phyloP scores from a whole-genome alignment of 1,140 invertebrate genomes.

The Sinonovacula constricta region DNA sequence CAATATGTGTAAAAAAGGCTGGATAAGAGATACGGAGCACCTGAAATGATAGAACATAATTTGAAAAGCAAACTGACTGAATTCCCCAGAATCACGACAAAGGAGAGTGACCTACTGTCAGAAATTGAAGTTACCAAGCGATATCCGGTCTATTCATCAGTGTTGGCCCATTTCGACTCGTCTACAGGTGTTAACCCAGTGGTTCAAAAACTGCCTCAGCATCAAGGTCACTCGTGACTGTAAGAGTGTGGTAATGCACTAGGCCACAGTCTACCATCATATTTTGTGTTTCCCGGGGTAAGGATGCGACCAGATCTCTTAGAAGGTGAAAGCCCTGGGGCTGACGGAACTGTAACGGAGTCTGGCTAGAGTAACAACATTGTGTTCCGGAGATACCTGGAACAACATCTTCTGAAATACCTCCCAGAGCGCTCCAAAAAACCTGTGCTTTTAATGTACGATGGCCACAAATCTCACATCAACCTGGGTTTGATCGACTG shows the following conservation, averaged over 20 bases:
- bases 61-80: constrained; percentile 25
- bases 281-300: too few relatives aligned
- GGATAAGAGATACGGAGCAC: constrained; percentile 49
- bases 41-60: constrained; percentile 31
- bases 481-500: too few relatives aligned
- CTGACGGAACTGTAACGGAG: too few relatives aligned
- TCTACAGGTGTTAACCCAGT: constrained; percentile 46
- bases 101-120: constrained; percentile 42
- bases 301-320: too few relatives aligned
- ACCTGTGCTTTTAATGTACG: too few relatives aligned
- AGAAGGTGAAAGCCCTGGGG: too few relatives aligned
- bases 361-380: too few relatives aligned
- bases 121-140: constrained; percentile 45
- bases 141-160: constrained; percentile 16
- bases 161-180: constrained; percentile 51
- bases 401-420: too few relatives aligned
- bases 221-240: constrained; percentile 52
- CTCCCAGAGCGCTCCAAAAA: too few relatives aligned
- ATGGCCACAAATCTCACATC: too few relatives aligned
- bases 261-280: too few relatives aligned
- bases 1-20: constrained; percentile 38
- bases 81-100: constrained; percentile 35
- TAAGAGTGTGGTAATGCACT: constrained; percentile 43
- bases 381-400: too few relatives aligned
- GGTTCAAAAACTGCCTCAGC: constrained; percentile 44